A percentile compares a stretch with the other conserved stretches of the same genome.
phyloP scores from a whole-genome alignment of 2,113 vertebrate species.

The Pomatostomus ruficeps region DNA sequence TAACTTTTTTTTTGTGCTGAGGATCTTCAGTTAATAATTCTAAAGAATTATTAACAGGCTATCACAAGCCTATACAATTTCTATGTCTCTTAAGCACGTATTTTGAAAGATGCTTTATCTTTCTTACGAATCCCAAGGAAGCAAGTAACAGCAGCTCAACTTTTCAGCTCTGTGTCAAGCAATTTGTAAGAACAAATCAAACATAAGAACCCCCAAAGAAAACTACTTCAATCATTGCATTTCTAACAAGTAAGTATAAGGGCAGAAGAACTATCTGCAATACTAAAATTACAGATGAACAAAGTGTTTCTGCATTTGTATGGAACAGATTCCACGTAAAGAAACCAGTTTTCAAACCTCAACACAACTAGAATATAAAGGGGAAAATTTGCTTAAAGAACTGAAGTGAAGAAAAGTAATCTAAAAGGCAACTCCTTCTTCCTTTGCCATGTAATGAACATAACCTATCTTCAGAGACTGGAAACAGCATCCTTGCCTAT shows the following conservation, averaged over 20 bases:
- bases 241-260: neutral
- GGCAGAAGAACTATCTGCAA: neutral
- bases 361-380: neutral
- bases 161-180: neutral
- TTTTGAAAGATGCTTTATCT: neutral
- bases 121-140: neutral
- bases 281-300: neutral
- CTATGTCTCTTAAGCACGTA: rapidly evolving
- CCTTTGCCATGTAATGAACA: neutral
- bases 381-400: neutral
- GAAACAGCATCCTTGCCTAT: neutral
- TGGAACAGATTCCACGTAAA: neutral
- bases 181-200: neutral
- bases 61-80: neutral
- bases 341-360: neutral
- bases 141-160: neutral
- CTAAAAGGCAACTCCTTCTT: neutral
- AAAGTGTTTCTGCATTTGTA: neutral
- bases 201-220: neutral
- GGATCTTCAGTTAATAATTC: neutral
- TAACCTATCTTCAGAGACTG: neutral
- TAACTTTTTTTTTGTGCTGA: neutral
- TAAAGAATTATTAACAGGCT: neutral
- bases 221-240: neutral
- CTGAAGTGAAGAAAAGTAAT: neutral